phyloP scores from a whole-genome alignment of 2,797 vertebrate species.

The Numenius phaeopus region DNA sequence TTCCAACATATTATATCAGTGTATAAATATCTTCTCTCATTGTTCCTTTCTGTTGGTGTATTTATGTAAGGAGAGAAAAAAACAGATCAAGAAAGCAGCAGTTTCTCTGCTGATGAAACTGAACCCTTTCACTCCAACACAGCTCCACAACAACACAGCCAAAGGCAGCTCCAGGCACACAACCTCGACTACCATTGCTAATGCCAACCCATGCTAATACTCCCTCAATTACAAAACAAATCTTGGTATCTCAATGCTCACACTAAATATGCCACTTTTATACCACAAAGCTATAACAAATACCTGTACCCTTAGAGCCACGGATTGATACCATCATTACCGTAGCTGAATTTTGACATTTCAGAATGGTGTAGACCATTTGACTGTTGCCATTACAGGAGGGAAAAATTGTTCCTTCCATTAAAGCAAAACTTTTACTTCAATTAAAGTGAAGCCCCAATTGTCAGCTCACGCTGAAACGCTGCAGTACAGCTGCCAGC shows the following conservation, averaged over 20 bases:
- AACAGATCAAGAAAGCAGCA: neutral
- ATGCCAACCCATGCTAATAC: neutral
- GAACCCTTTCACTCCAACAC: neutral
- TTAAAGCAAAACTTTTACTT: neutral
- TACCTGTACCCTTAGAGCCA: neutral
- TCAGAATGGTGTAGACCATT: neutral
- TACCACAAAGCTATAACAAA: neutral
- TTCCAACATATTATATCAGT: neutral
- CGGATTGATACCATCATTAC: neutral
- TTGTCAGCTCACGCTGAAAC: conserved; percentile 12
- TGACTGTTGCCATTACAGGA: neutral
- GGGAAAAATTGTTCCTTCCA: neutral
- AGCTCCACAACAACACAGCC: neutral
- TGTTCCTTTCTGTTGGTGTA: neutral
- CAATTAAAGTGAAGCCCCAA: neutral
- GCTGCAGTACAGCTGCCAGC: conserved; percentile 16
- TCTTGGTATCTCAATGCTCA: neutral
- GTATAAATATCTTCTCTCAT: neutral
- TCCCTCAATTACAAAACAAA: neutral
- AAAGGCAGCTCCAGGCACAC: neutral
- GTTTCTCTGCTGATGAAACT: neutral
- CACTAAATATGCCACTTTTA: neutral
- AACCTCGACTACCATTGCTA: rapidly evolving
- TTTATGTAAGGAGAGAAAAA: neutral
- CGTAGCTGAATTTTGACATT: neutral